Evolutionary conservation across 2,888 invertebrate genomes (phyloP), one percentile per base, ranked within the genome.

Genomic region (Acheta domesticus): DNA sequence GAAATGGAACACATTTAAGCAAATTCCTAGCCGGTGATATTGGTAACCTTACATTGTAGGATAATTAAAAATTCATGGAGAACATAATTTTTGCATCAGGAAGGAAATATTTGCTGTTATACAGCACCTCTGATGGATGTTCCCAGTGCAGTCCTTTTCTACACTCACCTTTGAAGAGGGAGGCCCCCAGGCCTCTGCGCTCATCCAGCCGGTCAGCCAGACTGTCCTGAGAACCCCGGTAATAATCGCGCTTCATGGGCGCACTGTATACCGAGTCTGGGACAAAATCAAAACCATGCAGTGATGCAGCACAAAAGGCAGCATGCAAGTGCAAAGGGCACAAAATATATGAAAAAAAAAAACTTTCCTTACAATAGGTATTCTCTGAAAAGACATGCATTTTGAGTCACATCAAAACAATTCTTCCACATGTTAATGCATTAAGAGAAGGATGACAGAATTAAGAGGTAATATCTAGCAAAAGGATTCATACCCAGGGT

Each of bases 181-280:
- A 82, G 82, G 79, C 74, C 20, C 78, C 36, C 76, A 75, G 50
- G 21, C 82, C 80, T 80, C 81, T 78, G 48, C 80, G 81, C 20
- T 81, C 79, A n/a, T 81, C 82, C 73, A 79, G 76, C 75, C 77
- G 74, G 73, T 91, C 91, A 84, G 94, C 93, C 85, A 96, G 91
- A 87, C 94, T 94, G 90, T 96, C 96, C 90, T 95, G 95, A 83
- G 95, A 96, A 87, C 96, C 95, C 89, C 94, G 92, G 90, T 94
- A 95, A 91, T 94, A 95, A 89, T 96, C 95, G 87, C 95, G 92
- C 89, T 94, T 92, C 93, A 95, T 93, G 84, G 92, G 79, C 62
- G 82, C 77, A 80, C 79, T 82, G 81, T 81, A 82, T 80, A 80
- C 82, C 77, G 80, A 78, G 79, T 82, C 82, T 82, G 78, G 79